Conservation (phyloP, 2,797 vertebrate species). For the Hephaestus fuliginosus region DNA sequence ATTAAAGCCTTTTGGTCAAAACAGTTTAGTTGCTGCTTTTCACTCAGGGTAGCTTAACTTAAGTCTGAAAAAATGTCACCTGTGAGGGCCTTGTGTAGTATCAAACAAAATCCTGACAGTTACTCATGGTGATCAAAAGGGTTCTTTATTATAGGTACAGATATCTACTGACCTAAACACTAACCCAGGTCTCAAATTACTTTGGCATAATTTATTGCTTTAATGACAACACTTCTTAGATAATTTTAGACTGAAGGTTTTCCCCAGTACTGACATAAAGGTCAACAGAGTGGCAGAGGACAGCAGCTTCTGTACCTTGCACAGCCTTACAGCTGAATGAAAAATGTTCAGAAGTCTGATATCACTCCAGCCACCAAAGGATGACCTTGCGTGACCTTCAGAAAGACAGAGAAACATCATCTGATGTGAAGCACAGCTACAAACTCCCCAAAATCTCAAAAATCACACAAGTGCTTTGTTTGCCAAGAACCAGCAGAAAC, state of each 20-base stretch:
- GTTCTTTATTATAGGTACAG: not conserved
- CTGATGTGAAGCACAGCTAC: not conserved
- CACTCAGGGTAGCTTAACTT: not conserved
- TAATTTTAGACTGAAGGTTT: not conserved
- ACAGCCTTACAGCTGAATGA: not conserved
- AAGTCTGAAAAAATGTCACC: not conserved
- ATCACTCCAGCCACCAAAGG: not conserved
- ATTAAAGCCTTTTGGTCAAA: not conserved
- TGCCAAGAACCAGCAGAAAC: constrained; percentile 4
- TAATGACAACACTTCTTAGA: not conserved
- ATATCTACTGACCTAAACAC: not conserved
- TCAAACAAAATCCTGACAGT: not conserved
- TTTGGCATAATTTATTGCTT: not conserved
- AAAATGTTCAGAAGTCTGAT: not conserved
- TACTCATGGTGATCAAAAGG: not conserved
- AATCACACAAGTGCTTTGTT: constrained; percentile 4
- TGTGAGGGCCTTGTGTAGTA: not conserved
- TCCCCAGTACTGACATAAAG: not conserved
- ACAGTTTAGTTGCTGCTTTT: not conserved
- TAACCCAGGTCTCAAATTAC: not conserved
- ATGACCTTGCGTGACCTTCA: constrained; percentile 11
- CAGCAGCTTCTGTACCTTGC: not conserved
- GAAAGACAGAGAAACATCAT: constrained; percentile 10
- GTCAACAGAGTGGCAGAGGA: not conserved
- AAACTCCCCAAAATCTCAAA: not conserved